phyloP scores from a whole-genome alignment of 2,113 vertebrate genomes.

The Poeciliopsis turrubarensis region DNA sequence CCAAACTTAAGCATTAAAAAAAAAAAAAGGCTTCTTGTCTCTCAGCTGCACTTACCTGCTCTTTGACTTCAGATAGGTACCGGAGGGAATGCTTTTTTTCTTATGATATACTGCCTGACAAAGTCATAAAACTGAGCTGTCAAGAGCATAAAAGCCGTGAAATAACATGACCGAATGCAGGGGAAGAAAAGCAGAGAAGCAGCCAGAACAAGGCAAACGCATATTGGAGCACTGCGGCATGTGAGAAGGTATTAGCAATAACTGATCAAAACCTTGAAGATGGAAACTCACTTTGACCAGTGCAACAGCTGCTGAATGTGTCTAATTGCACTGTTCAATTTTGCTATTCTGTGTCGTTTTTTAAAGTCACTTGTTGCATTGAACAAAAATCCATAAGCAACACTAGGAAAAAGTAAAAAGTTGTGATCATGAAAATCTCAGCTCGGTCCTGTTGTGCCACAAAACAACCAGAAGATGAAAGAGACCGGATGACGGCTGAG shows the following conservation, averaged over 20 bases:
- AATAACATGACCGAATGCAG: slow-evolving; percentile 14
- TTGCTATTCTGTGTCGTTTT: background rate
- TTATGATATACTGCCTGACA: slow-evolving; percentile 8
- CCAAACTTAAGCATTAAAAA: background rate
- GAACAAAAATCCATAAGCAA: background rate
- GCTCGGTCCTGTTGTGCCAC: background rate
- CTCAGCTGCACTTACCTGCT: background rate
- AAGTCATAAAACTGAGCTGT: slow-evolving; percentile 9
- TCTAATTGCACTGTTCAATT: background rate
- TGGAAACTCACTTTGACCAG: background rate
- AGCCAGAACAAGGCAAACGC: background rate
- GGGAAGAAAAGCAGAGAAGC: background rate
- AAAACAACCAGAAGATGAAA: background rate
- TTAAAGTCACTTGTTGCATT: background rate
- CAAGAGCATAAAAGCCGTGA: slow-evolving; percentile 22
- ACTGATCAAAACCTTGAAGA: background rate
- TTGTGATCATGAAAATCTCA: background rate
- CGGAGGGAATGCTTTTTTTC: slow-evolving; percentile 11
- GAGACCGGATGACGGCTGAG: background rate
- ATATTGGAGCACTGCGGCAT: background rate
- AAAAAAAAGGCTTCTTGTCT: too few relatives aligned
- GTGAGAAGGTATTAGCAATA: background rate
- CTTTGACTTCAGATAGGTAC: background rate
- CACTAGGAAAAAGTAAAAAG: background rate
- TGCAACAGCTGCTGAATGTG: background rate